Evolutionary conservation across 2,113 vertebrate genomes (phyloP), one percentile per base, ranked within the genome.

Genomic region (Prionailurus viverrinus): DNA sequence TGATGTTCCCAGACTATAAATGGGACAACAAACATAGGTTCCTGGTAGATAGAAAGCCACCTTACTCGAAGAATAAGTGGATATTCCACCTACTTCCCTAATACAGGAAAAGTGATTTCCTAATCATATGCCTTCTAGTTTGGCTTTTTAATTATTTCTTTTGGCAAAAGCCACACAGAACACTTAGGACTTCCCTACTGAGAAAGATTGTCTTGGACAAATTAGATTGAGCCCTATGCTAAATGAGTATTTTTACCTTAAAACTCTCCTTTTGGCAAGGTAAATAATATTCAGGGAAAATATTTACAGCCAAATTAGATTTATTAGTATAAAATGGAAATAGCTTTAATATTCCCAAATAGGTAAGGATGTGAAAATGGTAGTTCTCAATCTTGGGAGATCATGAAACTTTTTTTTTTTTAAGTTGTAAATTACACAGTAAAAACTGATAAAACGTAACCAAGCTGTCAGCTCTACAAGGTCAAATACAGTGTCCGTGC

Each of bases 401-500:
- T 23, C 29, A 48, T 39, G 36, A 93, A 55, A 4, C 21, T 80
- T 45, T 45, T 45, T 41, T 45, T 45, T 45, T 45, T 45, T 45
- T 9, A 45, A 45, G 9, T 61, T 84, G 1, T 78, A 58, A 76
- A 18, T 63, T 21, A 80, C 18, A 55, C 13, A 84, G 1, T 8
- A n/a, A 23, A 79, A 91, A 53, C 10, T 76, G 16, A 86, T 68
- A 63, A n/a, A 86, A 74, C 14, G 29, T 93, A 51, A 97, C 1
- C 19, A 55, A 41, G 4, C 11, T 71, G 2, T 31, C 11, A 36
- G 1, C 10, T 61, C 11, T 16, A 21, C 19, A 61, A 41, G 19
- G 15, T 80, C 69, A 39, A 7, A 41, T 41, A 27, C 5, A 15
- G 0, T 1, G 3, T 85, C 23, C 25, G 0, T 21, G 51, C 1